Percentiles rank a stretch among this genome's conserved stretches.
Conservation (phyloP, 2,797 vertebrate species). For the Silurus aristotelis region DNA sequence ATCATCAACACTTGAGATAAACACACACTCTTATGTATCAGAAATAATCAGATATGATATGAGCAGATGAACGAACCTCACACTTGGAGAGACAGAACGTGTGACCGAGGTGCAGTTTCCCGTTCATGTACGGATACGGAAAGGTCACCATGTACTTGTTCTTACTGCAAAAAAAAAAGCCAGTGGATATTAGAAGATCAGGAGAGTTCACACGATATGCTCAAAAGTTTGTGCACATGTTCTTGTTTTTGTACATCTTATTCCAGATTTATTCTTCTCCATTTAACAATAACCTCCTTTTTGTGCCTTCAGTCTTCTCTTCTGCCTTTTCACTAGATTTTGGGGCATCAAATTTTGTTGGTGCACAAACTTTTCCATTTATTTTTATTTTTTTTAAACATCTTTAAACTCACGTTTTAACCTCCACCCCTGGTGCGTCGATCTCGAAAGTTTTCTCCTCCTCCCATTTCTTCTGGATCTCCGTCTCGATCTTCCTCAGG, state of each 20-base stretch:
- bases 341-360: not conserved
- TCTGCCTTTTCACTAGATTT: not conserved
- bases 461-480: conserved; percentile 92
- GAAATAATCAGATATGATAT: not conserved
- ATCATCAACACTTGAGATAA: conserved; percentile 1
- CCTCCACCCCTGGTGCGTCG: conserved; percentile 71
- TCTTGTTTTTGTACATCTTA: not conserved
- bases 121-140: conserved; percentile 98
- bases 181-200: not conserved
- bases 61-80: conserved; percentile 79
- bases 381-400: not conserved
- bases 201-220: not conserved
- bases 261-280: not conserved
- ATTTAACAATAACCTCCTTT: not conserved
- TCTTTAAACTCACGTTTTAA: conserved; percentile 65
- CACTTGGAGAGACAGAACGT: conserved; percentile 96
- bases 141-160: conserved; percentile 93
- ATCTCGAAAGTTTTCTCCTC: conserved; percentile 81
- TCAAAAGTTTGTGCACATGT: not conserved
- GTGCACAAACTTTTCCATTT: not conserved
- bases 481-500: conserved; percentile 88
- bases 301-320: not conserved
- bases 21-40: not conserved
- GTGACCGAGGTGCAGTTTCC: conserved; percentile 93
- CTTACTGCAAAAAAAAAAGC: conserved; percentile 72